Conservation (phyloP, 2,888 invertebrate genomes). For the Nomada lathburiana region DNA sequence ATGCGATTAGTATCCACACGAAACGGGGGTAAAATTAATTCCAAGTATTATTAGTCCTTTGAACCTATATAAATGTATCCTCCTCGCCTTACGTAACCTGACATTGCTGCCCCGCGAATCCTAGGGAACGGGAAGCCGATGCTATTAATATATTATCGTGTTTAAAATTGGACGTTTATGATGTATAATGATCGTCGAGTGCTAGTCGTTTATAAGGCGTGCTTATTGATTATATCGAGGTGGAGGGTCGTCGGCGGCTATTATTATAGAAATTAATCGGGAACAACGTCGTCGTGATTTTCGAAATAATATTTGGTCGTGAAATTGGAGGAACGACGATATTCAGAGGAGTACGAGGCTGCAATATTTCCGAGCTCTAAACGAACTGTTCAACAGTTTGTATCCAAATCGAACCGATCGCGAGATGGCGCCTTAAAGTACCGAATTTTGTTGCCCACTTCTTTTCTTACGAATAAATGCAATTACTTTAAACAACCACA, state of each 20-base stretch:
- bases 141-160: conserved; percentile 38
- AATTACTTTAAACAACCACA: conserved; percentile 4
- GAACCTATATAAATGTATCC: conserved; percentile 20
- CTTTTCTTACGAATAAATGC: too few species aligned
- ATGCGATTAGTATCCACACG: conserved; percentile 23
- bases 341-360: too few species aligned
- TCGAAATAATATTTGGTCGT: too few species aligned
- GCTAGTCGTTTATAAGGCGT: not conserved
- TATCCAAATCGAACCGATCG: too few species aligned
- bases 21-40: conserved; percentile 45
- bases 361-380: too few species aligned
- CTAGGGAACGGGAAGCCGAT: not conserved
- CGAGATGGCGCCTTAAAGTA: too few species aligned
- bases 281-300: too few species aligned
- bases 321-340: too few species aligned
- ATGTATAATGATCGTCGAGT: conserved; percentile 5
- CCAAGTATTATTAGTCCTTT: conserved; percentile 53
- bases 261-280: too few species aligned
- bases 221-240: not conserved
- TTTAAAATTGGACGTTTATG: not conserved
- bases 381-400: too few species aligned
- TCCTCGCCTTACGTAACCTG: conserved; percentile 44
- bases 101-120: conserved; percentile 32
- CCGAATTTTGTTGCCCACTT: too few species aligned
- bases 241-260: too few species aligned